Conservation (phyloP, 2,113 vertebrate genomes). For the Mormyrus lacerda region DNA sequence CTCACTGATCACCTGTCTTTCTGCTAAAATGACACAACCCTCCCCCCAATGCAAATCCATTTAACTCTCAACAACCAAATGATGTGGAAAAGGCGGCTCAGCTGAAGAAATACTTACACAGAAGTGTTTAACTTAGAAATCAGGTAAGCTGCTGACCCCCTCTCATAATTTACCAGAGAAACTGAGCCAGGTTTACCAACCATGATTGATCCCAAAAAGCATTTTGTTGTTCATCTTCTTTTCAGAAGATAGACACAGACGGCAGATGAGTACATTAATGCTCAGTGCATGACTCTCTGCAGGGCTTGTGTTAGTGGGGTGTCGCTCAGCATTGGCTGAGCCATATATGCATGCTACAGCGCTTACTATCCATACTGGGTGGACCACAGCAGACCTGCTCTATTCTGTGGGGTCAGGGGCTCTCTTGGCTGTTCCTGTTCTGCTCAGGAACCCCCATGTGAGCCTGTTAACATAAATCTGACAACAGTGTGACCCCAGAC, state of each 20-base stretch:
- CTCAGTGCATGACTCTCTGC: not conserved
- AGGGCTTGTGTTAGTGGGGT: not conserved
- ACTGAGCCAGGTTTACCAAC: not conserved
- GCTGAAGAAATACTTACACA: not conserved
- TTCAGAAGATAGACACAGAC: not conserved
- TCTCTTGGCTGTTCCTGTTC: not conserved
- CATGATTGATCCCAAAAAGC: not conserved
- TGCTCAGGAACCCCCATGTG: conserved; percentile 22
- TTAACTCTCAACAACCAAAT: not conserved
- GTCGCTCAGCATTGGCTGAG: not conserved
- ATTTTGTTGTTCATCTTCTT: not conserved
- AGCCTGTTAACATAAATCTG: conserved; percentile 21
- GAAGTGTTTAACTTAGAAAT: not conserved
- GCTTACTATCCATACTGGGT: not conserved
- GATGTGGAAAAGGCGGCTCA: too few species aligned
- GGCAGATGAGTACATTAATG: not conserved
- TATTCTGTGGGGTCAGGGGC: not conserved
- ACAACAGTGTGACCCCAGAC: not conserved
- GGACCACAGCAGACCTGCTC: not conserved
- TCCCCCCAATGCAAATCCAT: not conserved
- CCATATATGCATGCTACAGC: not conserved
- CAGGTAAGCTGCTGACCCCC: not conserved
- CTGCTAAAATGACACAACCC: not conserved
- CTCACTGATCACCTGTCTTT: not conserved
- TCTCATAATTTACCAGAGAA: not conserved